A percentile compares a stretch with the other conserved stretches of the same genome.
Conservation (phyloP, 2,797 vertebrate genomes). For the Cirrhinus molitorella region DNA sequence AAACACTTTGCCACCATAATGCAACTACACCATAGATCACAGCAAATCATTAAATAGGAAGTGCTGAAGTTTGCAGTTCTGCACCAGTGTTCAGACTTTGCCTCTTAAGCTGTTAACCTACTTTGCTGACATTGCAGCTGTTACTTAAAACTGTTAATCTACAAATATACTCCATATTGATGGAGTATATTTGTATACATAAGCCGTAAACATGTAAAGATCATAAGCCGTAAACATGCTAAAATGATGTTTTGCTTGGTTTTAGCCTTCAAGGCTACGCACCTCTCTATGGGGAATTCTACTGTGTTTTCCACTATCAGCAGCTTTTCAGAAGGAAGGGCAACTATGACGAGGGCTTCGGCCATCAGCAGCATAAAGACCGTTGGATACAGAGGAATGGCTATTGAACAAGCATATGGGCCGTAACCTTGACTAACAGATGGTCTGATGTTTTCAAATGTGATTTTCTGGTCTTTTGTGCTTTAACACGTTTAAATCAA, state of each 20-base stretch:
- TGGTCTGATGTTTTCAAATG: conserved; percentile 2
- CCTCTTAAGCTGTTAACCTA: neutral
- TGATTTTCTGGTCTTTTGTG: neutral
- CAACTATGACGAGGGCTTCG: conserved; percentile 83
- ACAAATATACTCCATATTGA: conserved; percentile 6
- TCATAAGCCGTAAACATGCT: conserved; percentile 8
- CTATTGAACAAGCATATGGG: neutral
- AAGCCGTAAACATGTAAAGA: neutral
- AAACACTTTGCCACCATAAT: neutral
- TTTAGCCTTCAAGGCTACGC: conserved; percentile 83
- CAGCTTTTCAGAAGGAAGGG: conserved; percentile 80
- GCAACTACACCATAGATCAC: neutral
- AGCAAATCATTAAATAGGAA: conserved; percentile 12
- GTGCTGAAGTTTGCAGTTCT: conserved; percentile 23
- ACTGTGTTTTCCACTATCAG: conserved; percentile 87
- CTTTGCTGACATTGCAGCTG: conserved; percentile 12
- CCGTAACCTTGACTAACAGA: conserved; percentile 1
- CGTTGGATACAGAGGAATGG: conserved; percentile 70
- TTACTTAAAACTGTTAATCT: conserved; percentile 24
- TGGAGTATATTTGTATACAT: too few species aligned
- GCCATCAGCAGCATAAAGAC: conserved; percentile 76
- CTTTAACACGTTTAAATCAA: neutral
- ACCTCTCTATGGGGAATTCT: conserved; percentile 79
- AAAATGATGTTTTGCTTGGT: conserved; percentile 63
- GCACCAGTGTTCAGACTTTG: conserved; percentile 24